Base-by-base conservation (phyloP, 2,797 vertebrate species). In the Echiichthys vipera region DNA sequence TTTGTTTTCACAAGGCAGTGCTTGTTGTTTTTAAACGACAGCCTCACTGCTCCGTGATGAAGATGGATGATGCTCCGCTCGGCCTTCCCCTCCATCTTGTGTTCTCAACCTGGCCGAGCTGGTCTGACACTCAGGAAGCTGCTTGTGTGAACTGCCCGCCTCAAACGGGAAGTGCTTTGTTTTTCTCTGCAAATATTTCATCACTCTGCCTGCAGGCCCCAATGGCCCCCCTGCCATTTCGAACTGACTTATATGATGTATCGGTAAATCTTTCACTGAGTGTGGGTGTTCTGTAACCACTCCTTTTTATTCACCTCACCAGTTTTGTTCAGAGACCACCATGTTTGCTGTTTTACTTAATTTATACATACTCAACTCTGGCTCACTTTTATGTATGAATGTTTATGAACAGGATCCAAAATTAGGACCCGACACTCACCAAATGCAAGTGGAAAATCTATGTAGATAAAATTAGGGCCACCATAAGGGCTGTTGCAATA, bases 81-180 rank as follows among this genome's bases (percentile, higher is more conserved):
- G 8, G 62, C 6, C 13, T 49, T 22, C 45, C 13, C n/a, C 42
- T 56, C 15, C 6, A 1, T 40, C 27, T 59, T n/a, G 37, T n/a
- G 29, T 42, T 20, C 17, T 17, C 15, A 59, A 65, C 64, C 65
- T 51, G 47, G 18, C 18, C 24, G 25, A 58, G 34, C 73, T 37
- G 47, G 12, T 67, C 46, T 27, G 24, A 68, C 15, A 59, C 46
- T 82, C 66, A 84, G 87, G 87, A 89, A 91, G 54, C 64, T 1
- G 15, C 46, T 34, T 42, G 51, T 65, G 50, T 53, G 65, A 71
- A 46, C 74, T 56, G 71, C 20, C 27, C 12, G 1, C 62, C 34
- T 86, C 24, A 29, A 75, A 82, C 72, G 80, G 91, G 89, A 91
- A 88, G 79, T 45, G 49, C n/a, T 80, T 71, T 71, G 45, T 84